These are phyloP conservation scores for Cactoblastis cactorum DNA, from an alignment of 2,888 invertebrate genomes.

Conservation along the genomic window DNA sequence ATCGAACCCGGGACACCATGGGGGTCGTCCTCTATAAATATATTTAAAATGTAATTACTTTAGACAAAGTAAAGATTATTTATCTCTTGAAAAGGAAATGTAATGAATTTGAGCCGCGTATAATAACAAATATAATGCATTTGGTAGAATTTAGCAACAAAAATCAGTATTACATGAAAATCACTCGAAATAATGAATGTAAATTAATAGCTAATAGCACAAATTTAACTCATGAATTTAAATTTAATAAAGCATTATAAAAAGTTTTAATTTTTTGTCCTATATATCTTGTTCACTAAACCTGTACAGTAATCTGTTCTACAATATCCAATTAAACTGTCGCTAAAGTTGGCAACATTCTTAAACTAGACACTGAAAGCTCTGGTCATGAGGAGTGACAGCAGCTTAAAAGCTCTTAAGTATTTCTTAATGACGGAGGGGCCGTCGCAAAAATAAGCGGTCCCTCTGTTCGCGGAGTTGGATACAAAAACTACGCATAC, in stretches of 20 bases:
- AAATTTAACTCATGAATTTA: background rate
- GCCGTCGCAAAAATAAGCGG: conserved; percentile 14
- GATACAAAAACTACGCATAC: background rate
- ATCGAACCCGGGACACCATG: too few relatives aligned
- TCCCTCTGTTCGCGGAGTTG: background rate
- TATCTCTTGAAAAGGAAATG: too few relatives aligned
- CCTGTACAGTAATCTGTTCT: conserved; percentile 16
- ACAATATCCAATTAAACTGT: conserved; percentile 20
- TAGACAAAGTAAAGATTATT: too few relatives aligned
- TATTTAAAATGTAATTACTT: too few relatives aligned
- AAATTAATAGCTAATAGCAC: too few relatives aligned
- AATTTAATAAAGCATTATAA: background rate
- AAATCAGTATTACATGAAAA: too few relatives aligned
- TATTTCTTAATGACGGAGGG: conserved; percentile 22
- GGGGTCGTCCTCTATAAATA: too few relatives aligned
- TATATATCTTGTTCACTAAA: background rate
- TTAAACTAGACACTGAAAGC: conserved; percentile 23
- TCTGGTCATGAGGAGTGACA: conserved; percentile 29
- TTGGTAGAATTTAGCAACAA: too few relatives aligned
- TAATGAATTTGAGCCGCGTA: too few relatives aligned
- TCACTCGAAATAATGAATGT: too few relatives aligned
- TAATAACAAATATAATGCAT: too few relatives aligned
- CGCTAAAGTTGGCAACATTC: conserved; percentile 21
- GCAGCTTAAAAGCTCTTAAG: conserved; percentile 29
- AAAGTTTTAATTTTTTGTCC: background rate